Conservation (phyloP, 1,140 invertebrate genomes). For the Physella acuta region DNA sequence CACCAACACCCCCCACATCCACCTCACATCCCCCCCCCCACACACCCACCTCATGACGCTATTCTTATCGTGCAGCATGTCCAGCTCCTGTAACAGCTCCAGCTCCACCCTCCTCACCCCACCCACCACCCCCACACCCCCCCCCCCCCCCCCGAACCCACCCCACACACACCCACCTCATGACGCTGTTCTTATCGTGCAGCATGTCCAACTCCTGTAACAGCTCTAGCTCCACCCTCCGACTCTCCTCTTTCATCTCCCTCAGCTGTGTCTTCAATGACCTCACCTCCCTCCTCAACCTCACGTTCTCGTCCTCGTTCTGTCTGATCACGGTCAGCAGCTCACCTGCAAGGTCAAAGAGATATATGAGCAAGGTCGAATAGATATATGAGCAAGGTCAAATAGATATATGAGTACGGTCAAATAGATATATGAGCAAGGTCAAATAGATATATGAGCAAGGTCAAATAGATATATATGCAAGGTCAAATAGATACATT, state of each 20-base stretch:
- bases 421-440: too few relatives aligned
- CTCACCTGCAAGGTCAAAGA: slow-evolving; percentile 32
- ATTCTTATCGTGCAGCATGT: slow-evolving; percentile 46
- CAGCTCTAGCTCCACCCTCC: slow-evolving; percentile 37
- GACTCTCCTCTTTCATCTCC: slow-evolving; percentile 30
- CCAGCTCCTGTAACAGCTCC: slow-evolving; percentile 42
- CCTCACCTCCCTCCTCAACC: slow-evolving; percentile 30
- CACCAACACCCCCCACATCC: neutral
- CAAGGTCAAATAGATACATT: too few relatives aligned
- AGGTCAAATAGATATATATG: too few relatives aligned
- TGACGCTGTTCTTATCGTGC: slow-evolving; percentile 48
- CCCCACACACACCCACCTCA: slow-evolving; percentile 26
- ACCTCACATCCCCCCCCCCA: neutral
- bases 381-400: too few relatives aligned
- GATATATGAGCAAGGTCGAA: slow-evolving; percentile 12
- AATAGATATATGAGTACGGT: too few relatives aligned
- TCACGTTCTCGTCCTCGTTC: slow-evolving; percentile 32
- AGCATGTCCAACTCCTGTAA: slow-evolving; percentile 45
- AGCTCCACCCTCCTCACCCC: slow-evolving; percentile 29
- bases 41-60: slow-evolving; percentile 40
- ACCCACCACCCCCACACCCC: slow-evolving; percentile 27
- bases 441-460: too few relatives aligned
- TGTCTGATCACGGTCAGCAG: slow-evolving; percentile 27
- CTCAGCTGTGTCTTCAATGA: slow-evolving; percentile 29
- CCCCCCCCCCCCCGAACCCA: slow-evolving; percentile 29